These are phyloP conservation scores for Ianthella basta DNA, from an alignment of 37 sponge, comb jelly and placozoan genomes.

Conservation along the genomic window DNA sequence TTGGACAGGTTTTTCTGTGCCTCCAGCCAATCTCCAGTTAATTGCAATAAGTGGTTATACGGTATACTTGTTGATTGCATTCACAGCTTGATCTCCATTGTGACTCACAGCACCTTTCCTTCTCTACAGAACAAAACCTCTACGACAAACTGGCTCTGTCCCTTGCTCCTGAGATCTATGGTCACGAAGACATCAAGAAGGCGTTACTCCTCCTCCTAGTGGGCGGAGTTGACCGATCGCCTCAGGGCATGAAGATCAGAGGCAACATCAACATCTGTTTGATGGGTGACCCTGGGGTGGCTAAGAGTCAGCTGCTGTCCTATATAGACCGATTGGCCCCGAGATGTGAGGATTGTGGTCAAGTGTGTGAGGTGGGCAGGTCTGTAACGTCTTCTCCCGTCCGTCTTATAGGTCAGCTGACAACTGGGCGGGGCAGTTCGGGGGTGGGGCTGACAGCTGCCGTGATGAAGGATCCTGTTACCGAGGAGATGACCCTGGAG, in stretches of 20 bases:
- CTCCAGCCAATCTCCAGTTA: no score
- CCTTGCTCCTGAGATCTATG: slow-evolving; percentile 99
- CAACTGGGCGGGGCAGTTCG: slow-evolving; percentile 97
- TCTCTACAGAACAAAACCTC: slow-evolving; percentile 81
- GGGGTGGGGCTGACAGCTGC: slow-evolving; percentile 99
- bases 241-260: slow-evolving; percentile 98
- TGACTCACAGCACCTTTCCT: no score
- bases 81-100: no score
- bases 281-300: slow-evolving; percentile 99
- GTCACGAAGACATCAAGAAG: slow-evolving; percentile 98
- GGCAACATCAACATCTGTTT: slow-evolving; percentile 96
- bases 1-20: no score
- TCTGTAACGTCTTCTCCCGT: background rate
- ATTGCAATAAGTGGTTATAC: no score
- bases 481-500: slow-evolving; percentile 96
- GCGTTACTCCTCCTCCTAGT: slow-evolving; percentile 94
- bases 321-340: slow-evolving; percentile 97
- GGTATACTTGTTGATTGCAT: no score
- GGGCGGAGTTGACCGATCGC: slow-evolving; percentile 93
- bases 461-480: slow-evolving; percentile 95
- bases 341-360: slow-evolving; percentile 59
- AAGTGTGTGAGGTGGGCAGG: background rate
- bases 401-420: slow-evolving; percentile 81
- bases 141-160: slow-evolving; percentile 95
- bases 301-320: slow-evolving; percentile 96